Base-by-base conservation (phyloP, 2,113 vertebrate genomes). In the Pavo muticus region DNA sequence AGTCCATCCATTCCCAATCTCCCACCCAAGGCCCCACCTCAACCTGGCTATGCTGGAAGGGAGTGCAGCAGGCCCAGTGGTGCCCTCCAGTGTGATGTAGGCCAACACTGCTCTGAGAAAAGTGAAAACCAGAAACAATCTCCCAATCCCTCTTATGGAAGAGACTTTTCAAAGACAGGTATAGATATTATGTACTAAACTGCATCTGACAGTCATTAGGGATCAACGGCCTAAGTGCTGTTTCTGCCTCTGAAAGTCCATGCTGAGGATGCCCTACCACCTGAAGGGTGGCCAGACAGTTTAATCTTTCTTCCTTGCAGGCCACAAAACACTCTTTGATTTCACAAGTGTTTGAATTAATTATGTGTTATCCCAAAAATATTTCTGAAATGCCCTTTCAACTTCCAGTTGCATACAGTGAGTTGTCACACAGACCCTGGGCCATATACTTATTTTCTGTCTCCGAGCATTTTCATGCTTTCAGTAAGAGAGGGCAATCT, bases 1-100 rank as follows among this genome's bases (percentile, higher is more conserved):
- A 57, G 30, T 18, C 17, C 10, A 30, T 17, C 30, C 54, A 19
- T 17, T 32, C 29, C 30, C 30, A 57, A 32, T 30, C 14, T 14
- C 54, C 30, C 19, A 30, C 54, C 54, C 54, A 57, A 30, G 54
- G 30, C 30, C 30, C 30, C 30, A 19, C 19, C 10, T 52, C 54
- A 57, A 32, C 54, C 17, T 30, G 52, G 39, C 45, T n/a, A 40
- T n/a, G 59, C 45, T 13, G 8, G 15, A 37, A 76, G 5, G 17
- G 30, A 29, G n/a, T 13, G 45, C 6, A 25, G 39, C 19, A 9
- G 32, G 10, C 32, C 47, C 52, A 9, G 35, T 0, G 0, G 30
- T 42, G 40, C 60, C 32, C 50, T 32, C 42, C 56, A 19, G n/a
- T 65, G 6, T 40, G 39, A 13, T 9, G 30, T 19, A 32, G 83